Conservation (phyloP, 2,888 invertebrate species). For the Dynastes maya region DNA sequence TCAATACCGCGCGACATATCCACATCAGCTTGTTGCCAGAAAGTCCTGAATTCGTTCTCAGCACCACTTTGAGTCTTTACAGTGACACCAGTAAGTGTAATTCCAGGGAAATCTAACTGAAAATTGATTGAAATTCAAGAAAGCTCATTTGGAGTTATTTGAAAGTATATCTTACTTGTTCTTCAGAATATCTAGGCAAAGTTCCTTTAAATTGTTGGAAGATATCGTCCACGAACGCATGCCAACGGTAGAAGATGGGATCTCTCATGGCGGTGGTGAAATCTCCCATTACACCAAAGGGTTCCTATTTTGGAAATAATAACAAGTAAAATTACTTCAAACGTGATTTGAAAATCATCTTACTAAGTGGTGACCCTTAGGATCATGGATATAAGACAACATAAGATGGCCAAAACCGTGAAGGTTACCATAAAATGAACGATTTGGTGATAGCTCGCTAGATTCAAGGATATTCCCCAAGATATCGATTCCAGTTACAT, state of each 20-base stretch:
- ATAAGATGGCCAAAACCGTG: slow-evolving; percentile 87
- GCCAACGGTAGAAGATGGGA: slow-evolving; percentile 88
- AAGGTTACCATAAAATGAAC: slow-evolving; percentile 80
- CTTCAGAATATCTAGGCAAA: slow-evolving; percentile 75
- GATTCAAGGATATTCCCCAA: slow-evolving; percentile 87
- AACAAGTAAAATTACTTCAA: not conserved
- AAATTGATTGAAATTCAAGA: slow-evolving; percentile 49
- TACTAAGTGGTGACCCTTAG: slow-evolving; percentile 81
- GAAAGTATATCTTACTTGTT: slow-evolving; percentile 70
- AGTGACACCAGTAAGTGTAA: slow-evolving; percentile 74
- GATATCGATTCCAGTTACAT: slow-evolving; percentile 80
- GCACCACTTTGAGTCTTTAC: slow-evolving; percentile 70
- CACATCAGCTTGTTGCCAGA: slow-evolving; percentile 84
- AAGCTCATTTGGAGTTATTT: not conserved
- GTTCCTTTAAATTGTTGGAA: slow-evolving; percentile 82
- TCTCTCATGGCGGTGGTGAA: slow-evolving; percentile 88
- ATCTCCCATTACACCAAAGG: slow-evolving; percentile 86
- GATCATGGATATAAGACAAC: slow-evolving; percentile 84
- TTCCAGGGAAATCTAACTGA: slow-evolving; percentile 76
- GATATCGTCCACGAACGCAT: slow-evolving; percentile 82
- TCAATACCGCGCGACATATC: slow-evolving; percentile 85
- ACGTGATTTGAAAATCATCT: slow-evolving; percentile 53
- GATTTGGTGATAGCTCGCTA: slow-evolving; percentile 78
- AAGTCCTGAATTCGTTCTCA: slow-evolving; percentile 76
- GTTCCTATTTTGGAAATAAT: slow-evolving; percentile 73